Base-by-base conservation (phyloP, 2,888 invertebrate species). In the Rhyacophila evoluta region DNA sequence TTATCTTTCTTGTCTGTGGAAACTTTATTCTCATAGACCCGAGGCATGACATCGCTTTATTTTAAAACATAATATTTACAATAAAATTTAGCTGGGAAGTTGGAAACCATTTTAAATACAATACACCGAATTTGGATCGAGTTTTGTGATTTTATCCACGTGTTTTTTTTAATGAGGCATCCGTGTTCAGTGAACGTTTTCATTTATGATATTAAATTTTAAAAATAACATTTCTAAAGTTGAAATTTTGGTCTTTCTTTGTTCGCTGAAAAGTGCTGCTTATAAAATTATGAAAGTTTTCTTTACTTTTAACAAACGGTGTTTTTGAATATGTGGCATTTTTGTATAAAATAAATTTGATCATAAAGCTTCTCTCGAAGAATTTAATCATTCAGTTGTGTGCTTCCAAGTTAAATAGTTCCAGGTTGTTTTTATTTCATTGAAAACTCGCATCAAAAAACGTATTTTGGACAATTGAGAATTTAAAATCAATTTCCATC, bases 261-360 rank as follows among this genome's bases (percentile, higher is more conserved):
- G n/a, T 39, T 15, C 39, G 15, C 4, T 39, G 12, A 15, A 39
- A 15, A 39, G 39, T 39, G 12, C 39, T n/a, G 39, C 12, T 39
- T n/a, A n/a, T n/a, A n/a, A n/a, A 39, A 39, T 39, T 39, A 39
- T 39, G 39, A 39, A 39, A 39, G 39, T 39, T 39, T 39, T 38
- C 38, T 11, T 38, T 38, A 5, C 39, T 39, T 12, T 12, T 39
- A 39, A 39, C 15, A 12, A 12, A 38, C 12, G 12, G 39, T 39
- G 39, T 12, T 39, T 39, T 12, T n/a, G n/a, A n/a, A n/a, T n/a
- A n/a, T n/a, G n/a, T n/a, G n/a, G n/a, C n/a, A n/a, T n/a, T n/a
- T n/a, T n/a, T n/a, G n/a, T n/a, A n/a, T n/a, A n/a, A n/a, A n/a
- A n/a, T n/a, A n/a, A n/a, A n/a, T n/a, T n/a, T n/a, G n/a, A n/a